Base-by-base conservation (phyloP, 2,113 vertebrate species). In the Ochotona princeps region DNA sequence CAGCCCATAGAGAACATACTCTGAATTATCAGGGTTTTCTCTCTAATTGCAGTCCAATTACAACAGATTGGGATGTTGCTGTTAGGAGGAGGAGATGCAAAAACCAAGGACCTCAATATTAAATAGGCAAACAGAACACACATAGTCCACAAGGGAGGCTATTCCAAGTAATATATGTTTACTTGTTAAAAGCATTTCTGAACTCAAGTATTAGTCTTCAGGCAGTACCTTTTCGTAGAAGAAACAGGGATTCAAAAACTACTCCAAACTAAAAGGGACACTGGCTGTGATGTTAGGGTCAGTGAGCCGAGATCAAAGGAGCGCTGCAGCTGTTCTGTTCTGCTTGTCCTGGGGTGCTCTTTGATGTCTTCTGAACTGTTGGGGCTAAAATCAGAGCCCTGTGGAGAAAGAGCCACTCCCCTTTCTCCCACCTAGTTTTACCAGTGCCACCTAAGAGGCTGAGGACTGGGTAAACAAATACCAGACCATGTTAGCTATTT, bases 321-420 rank as follows among this genome's bases (percentile, higher is more conserved):
- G 73, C 47, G 32, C 67, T 86, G 75, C 95, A 97, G 95, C 95
- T 96, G 94, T 94, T 97, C 82, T 89, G 1, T 75, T 61, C 87
- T 94, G 47, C n/a, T 83, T 87, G 76, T 80, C 87, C 92, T 44
- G 60, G 87, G 70, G 69, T 75, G 74, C 90, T 80, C 97, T 97
- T 97, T 97, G 97, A 97, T 96, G 96, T 96, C 90, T 90, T 20
- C 72, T 8, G 87, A 92, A 97, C 83, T 96, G 89, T 94, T 96
- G 92, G 84, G 84, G 73, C 47, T 96, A 96, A 91, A 91, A 88
- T 94, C 78, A 85, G 91, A 94, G 26, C 17, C 95, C 91, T 79
- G 81, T 87, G 90, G 93, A 90, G 91, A 74, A 94, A 90, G 15
- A 88, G 35, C 60, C 83, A 97, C 89, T 49, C 92, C 76, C 78